phyloP scores from a whole-genome alignment of 2,888 invertebrate species.

The Argynnis bischoffii region DNA sequence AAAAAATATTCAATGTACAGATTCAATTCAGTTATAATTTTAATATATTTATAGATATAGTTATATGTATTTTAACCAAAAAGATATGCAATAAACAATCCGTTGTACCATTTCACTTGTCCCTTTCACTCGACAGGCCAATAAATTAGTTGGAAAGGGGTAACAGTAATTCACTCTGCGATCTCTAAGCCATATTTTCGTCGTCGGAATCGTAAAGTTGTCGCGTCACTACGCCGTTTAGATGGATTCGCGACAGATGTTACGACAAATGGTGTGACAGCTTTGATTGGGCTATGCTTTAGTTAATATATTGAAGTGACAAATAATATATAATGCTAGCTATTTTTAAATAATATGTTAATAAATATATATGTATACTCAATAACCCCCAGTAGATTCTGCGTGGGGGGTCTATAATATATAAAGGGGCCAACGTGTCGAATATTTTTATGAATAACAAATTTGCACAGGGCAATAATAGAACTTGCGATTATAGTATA shows the following conservation, averaged over 20 bases:
- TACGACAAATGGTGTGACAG: slow-evolving; percentile 40
- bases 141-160: slow-evolving; percentile 64
- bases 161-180: slow-evolving; percentile 66
- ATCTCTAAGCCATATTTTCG: slow-evolving; percentile 67
- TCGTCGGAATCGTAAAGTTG: slow-evolving; percentile 71
- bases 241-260: slow-evolving; percentile 45
- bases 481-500: too few species aligned
- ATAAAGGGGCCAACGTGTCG: too few species aligned
- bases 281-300: slow-evolving; percentile 33
- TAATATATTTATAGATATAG: background rate
- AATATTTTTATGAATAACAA: too few species aligned
- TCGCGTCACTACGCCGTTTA: slow-evolving; percentile 52
- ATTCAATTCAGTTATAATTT: background rate
- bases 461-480: too few species aligned
- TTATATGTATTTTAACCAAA: background rate
- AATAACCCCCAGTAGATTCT: background rate
- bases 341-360: slow-evolving; percentile 1
- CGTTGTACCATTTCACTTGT: slow-evolving; percentile 40
- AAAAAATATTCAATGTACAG: background rate
- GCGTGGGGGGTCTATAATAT: background rate
- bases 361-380: background rate
- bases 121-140: slow-evolving; percentile 54
- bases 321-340: background rate
- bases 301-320: slow-evolving; percentile 31
- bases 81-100: slow-evolving; percentile 19